These are phyloP conservation scores for Drosophila elegans DNA, from an alignment of 1,140 invertebrate species.

Conservation along the genomic window DNA sequence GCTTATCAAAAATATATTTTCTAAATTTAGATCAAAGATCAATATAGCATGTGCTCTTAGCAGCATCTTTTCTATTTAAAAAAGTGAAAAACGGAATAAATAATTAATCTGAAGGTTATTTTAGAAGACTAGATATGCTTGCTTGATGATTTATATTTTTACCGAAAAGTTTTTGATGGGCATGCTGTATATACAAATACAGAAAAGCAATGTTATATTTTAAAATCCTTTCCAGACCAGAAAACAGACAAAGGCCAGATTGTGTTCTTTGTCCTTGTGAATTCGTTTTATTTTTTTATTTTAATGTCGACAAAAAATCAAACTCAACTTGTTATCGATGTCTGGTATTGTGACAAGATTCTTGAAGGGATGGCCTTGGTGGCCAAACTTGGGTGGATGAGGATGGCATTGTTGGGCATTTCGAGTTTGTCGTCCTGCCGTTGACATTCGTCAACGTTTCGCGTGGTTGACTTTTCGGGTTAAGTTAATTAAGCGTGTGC, in stretches of 20 bases:
- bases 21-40: not conserved
- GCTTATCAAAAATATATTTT: not conserved
- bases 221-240: not conserved
- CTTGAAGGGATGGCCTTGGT: not conserved
- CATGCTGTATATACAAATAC: not conserved
- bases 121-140: too few relatives aligned
- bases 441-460: conserved; percentile 64
- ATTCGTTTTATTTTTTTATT: conserved; percentile 70
- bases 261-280: conserved; percentile 61
- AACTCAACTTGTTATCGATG: conserved; percentile 80
- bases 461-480: conserved; percentile 76
- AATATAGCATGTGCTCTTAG: not conserved
- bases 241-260: conserved; percentile 48
- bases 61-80: not conserved
- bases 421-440: conserved; percentile 12
- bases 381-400: not conserved
- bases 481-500: conserved; percentile 83
- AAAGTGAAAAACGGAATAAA: not conserved
- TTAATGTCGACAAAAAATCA: conserved; percentile 72
- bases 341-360: conserved; percentile 65
- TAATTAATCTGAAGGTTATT: too few relatives aligned
- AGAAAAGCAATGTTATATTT: not conserved
- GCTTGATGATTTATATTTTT: too few relatives aligned
- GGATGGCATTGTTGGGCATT: conserved; percentile 6
- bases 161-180: not conserved